Percentiles rank a stretch among this genome's conserved stretches.
These are phyloP conservation scores for Lordiphosa clarofinis DNA, from an alignment of 1,140 invertebrate genomes.

Conservation along the genomic window DNA sequence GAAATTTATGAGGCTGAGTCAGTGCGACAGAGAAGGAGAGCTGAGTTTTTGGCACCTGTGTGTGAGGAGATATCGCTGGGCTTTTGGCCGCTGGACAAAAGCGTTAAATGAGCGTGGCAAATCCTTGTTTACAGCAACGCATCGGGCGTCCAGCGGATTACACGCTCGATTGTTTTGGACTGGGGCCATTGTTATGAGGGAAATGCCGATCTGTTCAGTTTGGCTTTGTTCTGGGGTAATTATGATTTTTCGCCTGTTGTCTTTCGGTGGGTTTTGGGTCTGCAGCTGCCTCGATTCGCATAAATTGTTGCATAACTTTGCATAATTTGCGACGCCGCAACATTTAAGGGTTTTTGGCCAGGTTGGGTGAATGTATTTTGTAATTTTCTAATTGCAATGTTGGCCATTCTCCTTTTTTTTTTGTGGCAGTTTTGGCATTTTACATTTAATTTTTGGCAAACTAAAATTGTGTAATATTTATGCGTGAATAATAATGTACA, in stretches of 20 bases:
- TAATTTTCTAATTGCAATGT: constrained; percentile 62
- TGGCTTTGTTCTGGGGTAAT: constrained; percentile 42
- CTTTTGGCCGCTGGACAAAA: constrained; percentile 64
- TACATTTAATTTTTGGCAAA: constrained; percentile 42
- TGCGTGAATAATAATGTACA: constrained; percentile 41
- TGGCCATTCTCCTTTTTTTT: constrained; percentile 13
- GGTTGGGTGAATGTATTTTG: constrained; percentile 11
- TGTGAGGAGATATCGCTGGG: constrained; percentile 42
- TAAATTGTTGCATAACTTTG: constrained; percentile 74
- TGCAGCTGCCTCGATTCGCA: constrained; percentile 60
- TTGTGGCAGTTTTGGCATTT: constrained; percentile 31
- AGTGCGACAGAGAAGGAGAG: constrained; percentile 8
- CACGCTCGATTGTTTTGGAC: constrained; percentile 65
- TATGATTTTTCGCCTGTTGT: constrained; percentile 61
- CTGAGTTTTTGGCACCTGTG: constrained; percentile 43
- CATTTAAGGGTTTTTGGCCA: constrained; percentile 23
- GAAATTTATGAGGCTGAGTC: constrained; percentile 68
- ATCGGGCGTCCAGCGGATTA: constrained; percentile 54
- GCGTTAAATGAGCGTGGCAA: constrained; percentile 73
- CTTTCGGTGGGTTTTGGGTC: constrained; percentile 4
- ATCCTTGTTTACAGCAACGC: constrained; percentile 62
- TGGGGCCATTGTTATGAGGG: constrained; percentile 29
- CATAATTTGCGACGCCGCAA: constrained; percentile 54
- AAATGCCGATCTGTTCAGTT: constrained; percentile 21
- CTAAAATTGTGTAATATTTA: constrained; percentile 18